A percentile compares a stretch with the other conserved stretches of the same genome.
Conservation (phyloP, 2,888 invertebrate species). For the Hofmannophila pseudospretella region DNA sequence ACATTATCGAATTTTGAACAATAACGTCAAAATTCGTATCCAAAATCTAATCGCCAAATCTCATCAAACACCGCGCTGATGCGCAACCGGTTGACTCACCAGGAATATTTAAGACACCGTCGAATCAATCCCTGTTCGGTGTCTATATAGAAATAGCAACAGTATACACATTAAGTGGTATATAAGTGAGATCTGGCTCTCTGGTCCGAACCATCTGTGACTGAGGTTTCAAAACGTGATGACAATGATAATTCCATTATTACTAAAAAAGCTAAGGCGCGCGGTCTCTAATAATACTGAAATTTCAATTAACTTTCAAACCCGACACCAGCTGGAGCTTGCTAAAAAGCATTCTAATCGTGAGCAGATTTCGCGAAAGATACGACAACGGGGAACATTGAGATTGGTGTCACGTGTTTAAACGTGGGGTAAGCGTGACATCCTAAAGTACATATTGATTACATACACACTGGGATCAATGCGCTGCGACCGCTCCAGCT, state of each 20-base stretch:
- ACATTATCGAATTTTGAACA: slow-evolving; percentile 2
- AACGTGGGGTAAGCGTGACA: no score
- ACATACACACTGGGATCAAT: no score
- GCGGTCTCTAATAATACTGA: slow-evolving; percentile 46
- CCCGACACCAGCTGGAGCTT: background rate
- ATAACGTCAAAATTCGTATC: slow-evolving; percentile 1
- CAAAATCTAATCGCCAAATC: background rate
- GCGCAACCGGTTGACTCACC: background rate
- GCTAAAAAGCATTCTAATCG: background rate
- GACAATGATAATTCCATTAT: slow-evolving; percentile 1
- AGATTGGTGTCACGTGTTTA: no score
- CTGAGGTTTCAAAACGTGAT: no score
- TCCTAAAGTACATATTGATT: no score
- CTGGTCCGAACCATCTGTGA: no score
- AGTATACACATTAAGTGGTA: no score
- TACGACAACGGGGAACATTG: background rate
- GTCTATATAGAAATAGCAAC: no score
- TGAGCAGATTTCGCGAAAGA: background rate
- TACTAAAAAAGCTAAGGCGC: slow-evolving; percentile 31
- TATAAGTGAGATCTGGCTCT: no score
- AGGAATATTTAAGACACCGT: no score
- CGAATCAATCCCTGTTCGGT: no score
- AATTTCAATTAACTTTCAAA: background rate
- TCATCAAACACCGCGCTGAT: background rate
- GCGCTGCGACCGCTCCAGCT: background rate